phyloP scores from a whole-genome alignment of 2,888 invertebrate species.

The Hypena proboscidalis region DNA sequence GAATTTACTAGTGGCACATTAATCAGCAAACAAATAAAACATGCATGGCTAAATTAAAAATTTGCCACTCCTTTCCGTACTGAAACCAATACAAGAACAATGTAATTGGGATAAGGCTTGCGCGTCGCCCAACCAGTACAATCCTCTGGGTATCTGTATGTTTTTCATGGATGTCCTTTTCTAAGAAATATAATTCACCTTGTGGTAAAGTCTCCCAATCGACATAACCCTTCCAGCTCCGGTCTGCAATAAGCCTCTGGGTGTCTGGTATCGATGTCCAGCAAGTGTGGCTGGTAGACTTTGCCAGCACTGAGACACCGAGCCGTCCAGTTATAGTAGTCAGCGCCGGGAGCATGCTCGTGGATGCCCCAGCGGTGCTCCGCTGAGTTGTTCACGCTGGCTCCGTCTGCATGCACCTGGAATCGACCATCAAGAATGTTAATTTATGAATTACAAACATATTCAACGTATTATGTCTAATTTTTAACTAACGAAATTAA shows the following conservation, averaged over 20 bases:
- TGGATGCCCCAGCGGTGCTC: conserved; percentile 95
- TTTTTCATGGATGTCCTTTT: not conserved
- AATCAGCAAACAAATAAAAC: too few species aligned
- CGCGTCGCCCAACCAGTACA: too few species aligned
- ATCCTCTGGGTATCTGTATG: too few species aligned
- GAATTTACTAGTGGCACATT: too few species aligned
- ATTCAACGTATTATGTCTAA: too few species aligned
- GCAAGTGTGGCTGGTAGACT: conserved; percentile 90
- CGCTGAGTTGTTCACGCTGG: conserved; percentile 89
- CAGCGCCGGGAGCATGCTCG: conserved; percentile 90
- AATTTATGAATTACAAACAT: too few species aligned
- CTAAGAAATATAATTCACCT: conserved; percentile 55
- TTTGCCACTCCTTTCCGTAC: too few species aligned
- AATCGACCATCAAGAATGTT: too few species aligned
- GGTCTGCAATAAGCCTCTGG: conserved; percentile 85
- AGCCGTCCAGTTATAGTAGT: conserved; percentile 96
- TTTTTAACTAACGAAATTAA: too few species aligned
- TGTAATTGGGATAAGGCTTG: too few species aligned
- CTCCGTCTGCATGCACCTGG: conserved; percentile 94
- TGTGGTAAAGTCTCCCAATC: conserved; percentile 91
- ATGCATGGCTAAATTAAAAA: too few species aligned
- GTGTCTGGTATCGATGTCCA: conserved; percentile 86
- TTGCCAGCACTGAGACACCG: conserved; percentile 92
- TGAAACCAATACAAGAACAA: too few species aligned
- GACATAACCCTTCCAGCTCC: conserved; percentile 86